These are phyloP conservation scores for Telmatherina bonti DNA, from an alignment of 2,797 vertebrate genomes.

Conservation along the genomic window DNA sequence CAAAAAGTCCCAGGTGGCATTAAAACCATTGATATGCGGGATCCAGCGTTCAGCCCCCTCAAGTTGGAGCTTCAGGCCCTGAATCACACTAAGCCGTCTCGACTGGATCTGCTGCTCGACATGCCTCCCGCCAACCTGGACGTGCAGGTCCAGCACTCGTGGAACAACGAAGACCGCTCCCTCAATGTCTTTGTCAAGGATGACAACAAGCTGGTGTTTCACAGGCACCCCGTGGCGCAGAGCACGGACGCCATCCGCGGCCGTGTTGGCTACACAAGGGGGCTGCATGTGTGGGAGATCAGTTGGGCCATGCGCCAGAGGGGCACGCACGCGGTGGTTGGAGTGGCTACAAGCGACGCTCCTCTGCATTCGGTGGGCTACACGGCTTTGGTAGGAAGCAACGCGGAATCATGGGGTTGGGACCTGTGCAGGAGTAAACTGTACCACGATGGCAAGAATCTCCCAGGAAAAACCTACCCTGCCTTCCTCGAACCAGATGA, in stretches of 20 bases:
- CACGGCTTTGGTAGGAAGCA: constrained; percentile 94
- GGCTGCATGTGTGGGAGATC: constrained; percentile 98
- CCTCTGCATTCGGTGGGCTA: constrained; percentile 97
- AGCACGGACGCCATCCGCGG: constrained; percentile 97
- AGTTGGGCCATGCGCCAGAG: constrained; percentile 97
- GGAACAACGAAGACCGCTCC: constrained; percentile 97
- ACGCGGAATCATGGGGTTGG: constrained; percentile 98
- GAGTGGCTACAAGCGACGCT: constrained; percentile 92
- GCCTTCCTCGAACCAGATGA: constrained; percentile 94
- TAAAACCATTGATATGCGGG: constrained; percentile 98
- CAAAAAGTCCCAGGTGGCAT: constrained; percentile 99
- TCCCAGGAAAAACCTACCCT: constrained; percentile 93
- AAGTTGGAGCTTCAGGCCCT: constrained; percentile 95
- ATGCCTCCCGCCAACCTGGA: constrained; percentile 90
- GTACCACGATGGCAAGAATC: constrained; percentile 96
- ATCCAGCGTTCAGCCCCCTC: constrained; percentile 91
- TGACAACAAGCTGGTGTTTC: constrained; percentile 96
- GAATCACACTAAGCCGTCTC: constrained; percentile 92
- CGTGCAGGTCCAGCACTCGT: constrained; percentile 91
- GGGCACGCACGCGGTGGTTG: constrained; percentile 95
- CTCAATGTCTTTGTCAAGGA: constrained; percentile 99
- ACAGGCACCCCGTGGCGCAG: constrained; percentile 98
- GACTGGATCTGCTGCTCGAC: constrained; percentile 95
- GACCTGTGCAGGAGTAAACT: constrained; percentile 97
- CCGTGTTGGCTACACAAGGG: constrained; percentile 94